phyloP scores from a whole-genome alignment of 2,797 vertebrate genomes.

The Rhincodon typus region DNA sequence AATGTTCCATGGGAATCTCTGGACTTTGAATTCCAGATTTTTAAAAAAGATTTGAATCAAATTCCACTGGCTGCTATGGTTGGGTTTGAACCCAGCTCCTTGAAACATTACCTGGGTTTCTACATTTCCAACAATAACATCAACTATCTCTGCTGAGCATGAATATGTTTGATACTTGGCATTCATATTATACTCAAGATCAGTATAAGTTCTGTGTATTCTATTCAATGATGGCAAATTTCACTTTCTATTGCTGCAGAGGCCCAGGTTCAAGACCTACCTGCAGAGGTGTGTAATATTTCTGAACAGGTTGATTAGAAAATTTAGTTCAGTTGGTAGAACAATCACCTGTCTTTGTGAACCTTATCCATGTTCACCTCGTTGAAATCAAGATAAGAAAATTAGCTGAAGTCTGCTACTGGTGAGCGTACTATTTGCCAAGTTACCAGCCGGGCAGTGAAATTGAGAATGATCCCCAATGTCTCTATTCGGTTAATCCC shows the following conservation, averaged over 20 bases:
- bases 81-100: too few relatives aligned
- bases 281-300: too few relatives aligned
- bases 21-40: too few relatives aligned
- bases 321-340: neutral
- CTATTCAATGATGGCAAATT: neutral
- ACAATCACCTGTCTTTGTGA: neutral
- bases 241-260: neutral
- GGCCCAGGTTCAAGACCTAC: too few relatives aligned
- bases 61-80: too few relatives aligned
- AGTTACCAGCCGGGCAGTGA: neutral
- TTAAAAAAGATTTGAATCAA: too few relatives aligned
- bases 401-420: neutral
- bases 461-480: neutral
- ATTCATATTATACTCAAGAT: neutral
- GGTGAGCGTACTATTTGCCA: neutral
- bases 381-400: neutral
- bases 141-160: too few relatives aligned
- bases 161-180: neutral
- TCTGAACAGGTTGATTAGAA: too few relatives aligned
- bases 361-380: neutral
- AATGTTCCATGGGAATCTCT: too few relatives aligned
- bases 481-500: neutral
- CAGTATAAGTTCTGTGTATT: neutral
- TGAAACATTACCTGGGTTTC: too few relatives aligned
- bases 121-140: too few relatives aligned